phyloP scores from a whole-genome alignment of 2,113 vertebrate genomes.

The Rhabdomys dilectus region DNA sequence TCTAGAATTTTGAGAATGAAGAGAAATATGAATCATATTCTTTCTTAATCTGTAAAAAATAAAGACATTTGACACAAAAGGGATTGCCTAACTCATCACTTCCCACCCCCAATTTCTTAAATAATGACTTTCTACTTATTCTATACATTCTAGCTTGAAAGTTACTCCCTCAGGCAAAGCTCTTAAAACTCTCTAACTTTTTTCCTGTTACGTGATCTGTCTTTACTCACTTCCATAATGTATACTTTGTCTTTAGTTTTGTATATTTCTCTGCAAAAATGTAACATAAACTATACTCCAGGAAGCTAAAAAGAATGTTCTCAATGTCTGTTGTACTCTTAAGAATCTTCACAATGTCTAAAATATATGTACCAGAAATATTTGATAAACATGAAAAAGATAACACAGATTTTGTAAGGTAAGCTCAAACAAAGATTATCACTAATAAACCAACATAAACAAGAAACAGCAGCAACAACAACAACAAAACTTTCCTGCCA shows the following conservation, averaged over 20 bases:
- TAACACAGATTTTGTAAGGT: neutral
- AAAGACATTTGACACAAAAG: neutral
- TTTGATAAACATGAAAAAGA: neutral
- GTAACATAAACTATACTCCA: neutral
- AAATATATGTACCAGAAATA: neutral
- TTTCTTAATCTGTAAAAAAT: neutral
- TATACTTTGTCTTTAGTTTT: neutral
- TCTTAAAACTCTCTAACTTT: neutral
- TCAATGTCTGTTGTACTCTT: neutral
- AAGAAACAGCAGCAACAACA: neutral
- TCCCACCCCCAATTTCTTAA: neutral
- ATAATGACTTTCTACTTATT: neutral
- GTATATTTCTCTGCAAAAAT: neutral
- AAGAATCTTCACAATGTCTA: neutral
- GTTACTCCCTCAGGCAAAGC: neutral
- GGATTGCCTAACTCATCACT: neutral
- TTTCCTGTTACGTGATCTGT: neutral
- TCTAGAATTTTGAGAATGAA: neutral
- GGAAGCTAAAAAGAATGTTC: neutral
- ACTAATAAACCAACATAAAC: neutral
- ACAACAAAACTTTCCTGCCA: neutral
- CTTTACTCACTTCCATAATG: neutral
- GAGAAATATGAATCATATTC: neutral
- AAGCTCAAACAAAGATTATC: neutral
- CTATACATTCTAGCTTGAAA: neutral